Evolutionary conservation across 2,797 vertebrate species (phyloP), one percentile per base, ranked within the genome.

Genomic region (Parauchenoglanis punctatus): DNA sequence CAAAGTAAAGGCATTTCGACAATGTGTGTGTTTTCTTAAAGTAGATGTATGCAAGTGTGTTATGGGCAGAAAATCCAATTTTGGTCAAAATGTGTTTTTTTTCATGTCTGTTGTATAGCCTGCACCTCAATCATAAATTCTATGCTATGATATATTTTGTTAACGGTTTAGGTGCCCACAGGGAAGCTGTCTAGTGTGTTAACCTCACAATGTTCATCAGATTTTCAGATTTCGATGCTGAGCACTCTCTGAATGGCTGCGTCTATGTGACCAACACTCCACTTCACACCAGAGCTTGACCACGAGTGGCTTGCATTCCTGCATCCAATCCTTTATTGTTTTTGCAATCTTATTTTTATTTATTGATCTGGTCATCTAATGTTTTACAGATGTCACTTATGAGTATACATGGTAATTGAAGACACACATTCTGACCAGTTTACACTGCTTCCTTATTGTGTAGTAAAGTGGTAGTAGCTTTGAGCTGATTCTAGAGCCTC

Each of bases 251-350:
- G 87, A 91, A 89, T 86, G 86, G 56, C 83, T 85, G 70, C 88
- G 85, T 89, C 67, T 87, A 83, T 88, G 85, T 87, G 89, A 91
- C 83, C 82, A 89, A 85, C 88, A 80, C 85, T 17, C 61, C 87
- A 40, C 87, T 91, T 81, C 85, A 91, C 70, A 87, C 91, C 70
- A 46, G 88, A 81, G 86, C 92, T 75, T 93, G 86, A 89, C 87
- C 44, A 49, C 56, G 68, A 87, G 31, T 44, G 63, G 31, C 85
- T 67, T 44, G 77, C 18, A 54, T 84, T 83, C 78, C 83, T 88
- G 61, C 77, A 3, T 84, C 63, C 56, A 89, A 23, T 49, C 84
- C 70, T 86, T 81, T 5, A 8, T 67, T 12, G 5, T 65, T 28
- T 54, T 59, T 59, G 8, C 7, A 1, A 28, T 49, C 88, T 85